Evolutionary conservation across 1,140 invertebrate species (phyloP), one percentile per base, ranked within the genome.

Genomic region (Ceratosolen fusciceps): DNA sequence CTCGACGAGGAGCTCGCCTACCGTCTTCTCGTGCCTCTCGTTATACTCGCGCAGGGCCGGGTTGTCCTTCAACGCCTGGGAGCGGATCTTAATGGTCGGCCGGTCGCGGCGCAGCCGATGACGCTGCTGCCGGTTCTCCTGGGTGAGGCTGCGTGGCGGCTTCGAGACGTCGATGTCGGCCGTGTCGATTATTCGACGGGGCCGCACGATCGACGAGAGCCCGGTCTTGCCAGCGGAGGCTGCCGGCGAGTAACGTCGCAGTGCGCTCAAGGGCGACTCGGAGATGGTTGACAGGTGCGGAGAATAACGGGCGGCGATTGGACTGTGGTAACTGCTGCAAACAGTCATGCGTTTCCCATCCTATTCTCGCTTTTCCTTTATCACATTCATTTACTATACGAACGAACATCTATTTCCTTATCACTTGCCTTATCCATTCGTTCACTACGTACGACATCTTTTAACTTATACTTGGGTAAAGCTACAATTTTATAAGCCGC

Each of bases 131-230:
- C 52, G 77, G 0, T 82, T 78, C 5, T 86, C 85, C n/a, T 82
- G 81, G 0, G 85, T 82, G 81, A 86, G 83, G 4, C 65, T 93
- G 58, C 92, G 90, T 1, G 80, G 80, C 0, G 91, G 90, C 0
- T 91, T 90, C 3, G 94, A 94, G 0, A 96, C 95, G 87, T 96
- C 95, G 81, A 96, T 96, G 85, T 96, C 94, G 2, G 95, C 94
- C 7, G 95, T 96, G 85, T 96, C 95, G 43, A 96, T 95, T 24
- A 96, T 95, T 68, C 91, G 86, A 76, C 91, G 91, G 0, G 92
- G 90, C 0, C 86, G 82, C 8, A 79, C 74, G 1, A 87, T 68
- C 2, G 85, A 54, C 0, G 83, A 47, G 21, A 80, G 72, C 0
- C 82, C 47, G 16, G 77, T 68, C 24, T 75, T 60, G 5, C 56